Percentiles rank a stretch among this genome's conserved stretches.
These are phyloP conservation scores for Dinomys branickii DNA, from an alignment of 2,113 vertebrate species.

Conservation along the genomic window DNA sequence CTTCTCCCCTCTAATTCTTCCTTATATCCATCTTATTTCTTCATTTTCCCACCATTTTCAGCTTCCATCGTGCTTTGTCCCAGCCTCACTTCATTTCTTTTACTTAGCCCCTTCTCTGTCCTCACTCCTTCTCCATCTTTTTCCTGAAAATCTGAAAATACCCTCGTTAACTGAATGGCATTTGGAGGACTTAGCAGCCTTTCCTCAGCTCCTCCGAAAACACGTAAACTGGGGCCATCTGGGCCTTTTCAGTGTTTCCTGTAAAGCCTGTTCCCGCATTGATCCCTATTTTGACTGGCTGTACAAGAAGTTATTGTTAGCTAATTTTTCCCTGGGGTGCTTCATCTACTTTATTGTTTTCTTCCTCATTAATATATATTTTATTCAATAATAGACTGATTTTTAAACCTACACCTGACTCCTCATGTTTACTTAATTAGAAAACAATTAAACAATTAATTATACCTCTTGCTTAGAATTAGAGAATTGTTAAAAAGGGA, in stretches of 20 bases:
- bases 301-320: conserved; percentile 86
- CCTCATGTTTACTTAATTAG: conserved; percentile 71
- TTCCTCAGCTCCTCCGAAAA: conserved; percentile 82
- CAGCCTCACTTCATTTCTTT: neutral
- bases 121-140: neutral
- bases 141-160: conserved; percentile 80
- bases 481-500: conserved; percentile 17
- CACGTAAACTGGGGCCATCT: conserved; percentile 85
- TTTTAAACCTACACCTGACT: conserved; percentile 73
- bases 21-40: neutral
- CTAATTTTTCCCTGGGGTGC: conserved; percentile 85
- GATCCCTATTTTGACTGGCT: conserved; percentile 81
- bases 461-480: neutral
- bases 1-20: neutral
- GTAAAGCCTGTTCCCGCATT: conserved; percentile 79
- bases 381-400: conserved; percentile 79
- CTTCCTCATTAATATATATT: conserved; percentile 79
- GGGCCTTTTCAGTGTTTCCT: conserved; percentile 86
- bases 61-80: neutral
- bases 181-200: conserved; percentile 78
- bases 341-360: conserved; percentile 84
- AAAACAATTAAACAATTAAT: neutral
- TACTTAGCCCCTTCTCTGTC: neutral
- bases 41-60: neutral
- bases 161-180: conserved; percentile 79